phyloP scores from a whole-genome alignment of 2,113 vertebrate genomes.

The Pseudonaja textilis region DNA sequence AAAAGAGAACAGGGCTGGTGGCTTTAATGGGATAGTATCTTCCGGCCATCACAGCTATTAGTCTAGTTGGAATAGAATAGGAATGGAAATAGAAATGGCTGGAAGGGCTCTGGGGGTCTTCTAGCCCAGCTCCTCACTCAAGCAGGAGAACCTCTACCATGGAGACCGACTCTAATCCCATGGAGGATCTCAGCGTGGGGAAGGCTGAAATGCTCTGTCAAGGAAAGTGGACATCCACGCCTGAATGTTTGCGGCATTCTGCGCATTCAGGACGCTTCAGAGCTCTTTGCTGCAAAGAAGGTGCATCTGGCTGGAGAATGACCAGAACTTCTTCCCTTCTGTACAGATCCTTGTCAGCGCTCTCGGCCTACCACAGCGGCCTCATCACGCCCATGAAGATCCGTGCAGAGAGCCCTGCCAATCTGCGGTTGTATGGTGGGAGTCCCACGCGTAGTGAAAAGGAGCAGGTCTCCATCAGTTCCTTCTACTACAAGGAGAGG shows the following conservation, averaged over 20 bases:
- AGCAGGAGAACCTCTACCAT: too few relatives aligned
- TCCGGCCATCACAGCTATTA: neutral
- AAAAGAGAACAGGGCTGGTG: neutral
- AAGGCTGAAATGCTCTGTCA: neutral
- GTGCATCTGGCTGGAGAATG: fast-evolving
- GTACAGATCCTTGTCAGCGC: slow-evolving; percentile 88
- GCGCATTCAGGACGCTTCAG: too few relatives aligned
- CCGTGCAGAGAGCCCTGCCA: slow-evolving; percentile 88
- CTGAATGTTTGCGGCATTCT: neutral
- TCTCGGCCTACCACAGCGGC: slow-evolving; percentile 94
- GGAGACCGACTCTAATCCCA: neutral
- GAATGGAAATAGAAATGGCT: too few relatives aligned
- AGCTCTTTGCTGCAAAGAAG: neutral
- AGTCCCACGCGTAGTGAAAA: slow-evolving; percentile 94
- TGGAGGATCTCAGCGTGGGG: neutral
- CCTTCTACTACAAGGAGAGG: slow-evolving; percentile 99
- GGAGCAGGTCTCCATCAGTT: slow-evolving; percentile 96
- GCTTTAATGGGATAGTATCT: neutral
- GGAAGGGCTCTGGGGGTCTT: too few relatives aligned
- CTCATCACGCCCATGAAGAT: slow-evolving; percentile 97
- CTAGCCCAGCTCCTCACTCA: too few relatives aligned
- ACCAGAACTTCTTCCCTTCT: neutral
- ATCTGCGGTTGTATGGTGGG: slow-evolving; percentile 89
- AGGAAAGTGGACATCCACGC: neutral
- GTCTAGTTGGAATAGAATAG: neutral